Conservation (phyloP, 2,797 vertebrate species). For the Rhincodon typus region DNA sequence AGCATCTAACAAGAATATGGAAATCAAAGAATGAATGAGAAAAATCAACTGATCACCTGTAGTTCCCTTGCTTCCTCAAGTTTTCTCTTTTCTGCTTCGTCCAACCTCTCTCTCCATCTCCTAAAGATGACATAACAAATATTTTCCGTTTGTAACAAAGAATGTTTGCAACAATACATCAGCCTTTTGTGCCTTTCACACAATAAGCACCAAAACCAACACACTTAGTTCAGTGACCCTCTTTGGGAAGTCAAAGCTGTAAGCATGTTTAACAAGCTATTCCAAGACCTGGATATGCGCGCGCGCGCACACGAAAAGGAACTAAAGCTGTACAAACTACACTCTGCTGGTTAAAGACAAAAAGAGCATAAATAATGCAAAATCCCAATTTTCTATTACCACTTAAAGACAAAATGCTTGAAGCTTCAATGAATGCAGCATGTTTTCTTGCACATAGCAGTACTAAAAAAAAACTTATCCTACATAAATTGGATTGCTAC, state of each 20-base stretch:
- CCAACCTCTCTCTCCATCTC: constrained; percentile 84
- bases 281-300: neutral
- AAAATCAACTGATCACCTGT: constrained; percentile 60
- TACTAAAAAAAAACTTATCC: neutral
- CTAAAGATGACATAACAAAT: constrained; percentile 51
- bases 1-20: neutral
- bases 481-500: neutral
- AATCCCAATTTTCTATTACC: neutral
- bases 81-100: constrained; percentile 84
- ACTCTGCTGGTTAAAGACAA: neutral
- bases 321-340: neutral
- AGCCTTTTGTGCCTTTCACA: no score
- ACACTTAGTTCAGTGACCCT: neutral
- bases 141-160: neutral
- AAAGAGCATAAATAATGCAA: neutral
- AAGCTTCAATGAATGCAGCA: neutral
- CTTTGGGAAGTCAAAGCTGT: neutral
- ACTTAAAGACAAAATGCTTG: neutral
- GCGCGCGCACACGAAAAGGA: neutral
- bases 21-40: constrained; percentile 20
- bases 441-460: neutral
- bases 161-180: neutral
- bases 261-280: neutral
- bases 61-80: constrained; percentile 80
- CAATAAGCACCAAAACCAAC: neutral